These are phyloP conservation scores for Lepidocyrtoides sp. DNA, from an alignment of 2,888 invertebrate genomes.

Conservation along the genomic window DNA sequence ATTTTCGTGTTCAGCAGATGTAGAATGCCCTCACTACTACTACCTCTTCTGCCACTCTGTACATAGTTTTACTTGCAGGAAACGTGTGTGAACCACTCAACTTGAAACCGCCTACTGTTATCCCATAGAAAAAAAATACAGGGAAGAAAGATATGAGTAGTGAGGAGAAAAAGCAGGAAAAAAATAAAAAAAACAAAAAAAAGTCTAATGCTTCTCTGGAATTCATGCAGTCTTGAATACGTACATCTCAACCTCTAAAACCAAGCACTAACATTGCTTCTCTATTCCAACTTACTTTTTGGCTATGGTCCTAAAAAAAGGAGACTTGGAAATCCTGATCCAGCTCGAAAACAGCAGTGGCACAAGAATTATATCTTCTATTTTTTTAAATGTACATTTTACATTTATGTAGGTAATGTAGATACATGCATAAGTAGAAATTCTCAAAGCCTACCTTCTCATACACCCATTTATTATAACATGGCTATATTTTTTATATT, in stretches of 20 bases:
- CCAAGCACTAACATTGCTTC: background rate
- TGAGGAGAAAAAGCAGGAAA: too few relatives aligned
- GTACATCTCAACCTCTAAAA: background rate
- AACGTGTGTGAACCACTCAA: constrained; percentile 71
- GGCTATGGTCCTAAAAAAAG: constrained; percentile 62
- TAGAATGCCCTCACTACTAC: constrained; percentile 19
- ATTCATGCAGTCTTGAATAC: constrained; percentile 33
- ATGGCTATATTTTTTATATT: constrained; percentile 34
- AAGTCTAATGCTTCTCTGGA: background rate
- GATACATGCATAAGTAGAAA: background rate
- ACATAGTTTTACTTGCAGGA: constrained; percentile 40
- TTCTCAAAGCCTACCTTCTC: background rate
- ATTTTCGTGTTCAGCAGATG: constrained; percentile 59
- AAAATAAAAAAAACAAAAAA: background rate
- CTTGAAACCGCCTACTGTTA: constrained; percentile 69
- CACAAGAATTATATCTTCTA: constrained; percentile 31
- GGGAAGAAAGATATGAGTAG: background rate
- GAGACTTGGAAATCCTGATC: constrained; percentile 50
- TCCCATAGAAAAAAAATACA: background rate
- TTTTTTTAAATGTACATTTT: background rate
- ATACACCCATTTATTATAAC: constrained; percentile 18
- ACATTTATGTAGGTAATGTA: background rate
- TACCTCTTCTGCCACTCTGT: background rate
- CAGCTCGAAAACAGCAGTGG: constrained; percentile 33
- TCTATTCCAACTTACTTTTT: constrained; percentile 38